Base-by-base conservation (phyloP, 2,888 invertebrate species). In the Hyposoter didymator region DNA sequence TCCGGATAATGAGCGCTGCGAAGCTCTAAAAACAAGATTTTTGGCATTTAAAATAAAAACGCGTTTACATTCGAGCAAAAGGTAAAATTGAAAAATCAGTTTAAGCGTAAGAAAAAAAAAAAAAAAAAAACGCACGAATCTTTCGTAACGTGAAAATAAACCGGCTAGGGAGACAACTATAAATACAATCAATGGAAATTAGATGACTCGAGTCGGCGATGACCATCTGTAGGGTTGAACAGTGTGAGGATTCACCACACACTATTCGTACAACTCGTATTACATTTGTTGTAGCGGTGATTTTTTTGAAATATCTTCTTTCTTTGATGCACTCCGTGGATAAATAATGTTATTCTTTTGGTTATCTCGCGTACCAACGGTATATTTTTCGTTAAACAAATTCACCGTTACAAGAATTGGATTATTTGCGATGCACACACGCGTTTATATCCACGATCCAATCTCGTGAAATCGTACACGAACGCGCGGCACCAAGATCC, bases 171-270 rank as follows among this genome's bases (percentile, higher is more conserved):
- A 80, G 72, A 88, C 72, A 81, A 92, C 93, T 93, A 93, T 91
- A 92, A 93, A 93, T 93, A 93, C 90, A 90, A 91, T 91, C 90
- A 88, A 91, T 91, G 90, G 88, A 90, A 92, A 92, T 92, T 90
- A 90, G 90, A 91, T 86, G 91, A 88, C 88, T 84, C 52, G 76
- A 67, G 87, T 88, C 89, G 88, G 84, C 22, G 86, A 88, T 90
- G 90, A 92, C 91, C 91, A 92, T 92, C 91, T 89, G 91, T 89
- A 90, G 89, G 88, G 87, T 82, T 85, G 86, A 88, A 88, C 84
- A 88, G 87, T 66, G 80, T 52, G 64, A 39, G 55, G 55, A 22
- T 66, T 39, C 28, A n/a, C 49, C 28, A 47, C 62, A 85, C 78
- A 88, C 81, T 49, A 75, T 78, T 28, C 76, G 55, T 70, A 75